phyloP scores from a whole-genome alignment of 2,113 vertebrate genomes.

The Poeciliopsis turrubarensis region DNA sequence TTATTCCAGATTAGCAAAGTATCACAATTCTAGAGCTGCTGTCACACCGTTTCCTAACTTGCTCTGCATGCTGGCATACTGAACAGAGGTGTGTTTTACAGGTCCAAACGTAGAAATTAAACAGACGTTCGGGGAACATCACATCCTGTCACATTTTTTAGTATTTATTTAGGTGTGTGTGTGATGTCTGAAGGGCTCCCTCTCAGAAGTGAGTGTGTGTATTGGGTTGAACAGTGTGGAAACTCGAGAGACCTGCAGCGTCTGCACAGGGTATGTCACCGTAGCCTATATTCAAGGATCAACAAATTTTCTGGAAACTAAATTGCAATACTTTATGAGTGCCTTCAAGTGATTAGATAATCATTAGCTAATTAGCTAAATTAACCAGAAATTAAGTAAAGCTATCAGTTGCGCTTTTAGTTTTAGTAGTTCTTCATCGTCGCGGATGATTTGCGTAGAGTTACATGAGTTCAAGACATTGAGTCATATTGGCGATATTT shows the following conservation, averaged over 20 bases:
- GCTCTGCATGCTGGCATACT: background rate
- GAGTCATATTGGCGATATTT: background rate
- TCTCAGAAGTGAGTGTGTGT: no score
- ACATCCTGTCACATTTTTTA: background rate
- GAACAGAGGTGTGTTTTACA: background rate
- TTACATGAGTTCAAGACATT: background rate
- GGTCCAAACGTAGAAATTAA: background rate
- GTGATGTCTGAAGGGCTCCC: background rate
- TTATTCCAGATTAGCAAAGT: background rate
- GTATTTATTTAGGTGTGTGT: background rate
- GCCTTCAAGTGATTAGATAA: background rate
- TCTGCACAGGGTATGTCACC: no score
- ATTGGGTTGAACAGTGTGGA: no score
- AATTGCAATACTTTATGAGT: background rate
- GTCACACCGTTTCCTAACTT: background rate
- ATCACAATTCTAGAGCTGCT: background rate
- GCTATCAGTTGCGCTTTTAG: background rate
- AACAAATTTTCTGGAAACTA: no score
- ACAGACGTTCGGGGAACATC: background rate
- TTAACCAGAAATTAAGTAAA: background rate
- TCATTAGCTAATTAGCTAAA: background rate
- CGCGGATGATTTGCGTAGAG: background rate
- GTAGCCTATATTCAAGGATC: no score
- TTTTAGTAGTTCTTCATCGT: background rate
- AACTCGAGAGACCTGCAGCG: no score